Evolutionary conservation across 2,888 invertebrate genomes (phyloP), one percentile per base, ranked within the genome.

Genomic region (Dyspetes luteomarginatus): DNA sequence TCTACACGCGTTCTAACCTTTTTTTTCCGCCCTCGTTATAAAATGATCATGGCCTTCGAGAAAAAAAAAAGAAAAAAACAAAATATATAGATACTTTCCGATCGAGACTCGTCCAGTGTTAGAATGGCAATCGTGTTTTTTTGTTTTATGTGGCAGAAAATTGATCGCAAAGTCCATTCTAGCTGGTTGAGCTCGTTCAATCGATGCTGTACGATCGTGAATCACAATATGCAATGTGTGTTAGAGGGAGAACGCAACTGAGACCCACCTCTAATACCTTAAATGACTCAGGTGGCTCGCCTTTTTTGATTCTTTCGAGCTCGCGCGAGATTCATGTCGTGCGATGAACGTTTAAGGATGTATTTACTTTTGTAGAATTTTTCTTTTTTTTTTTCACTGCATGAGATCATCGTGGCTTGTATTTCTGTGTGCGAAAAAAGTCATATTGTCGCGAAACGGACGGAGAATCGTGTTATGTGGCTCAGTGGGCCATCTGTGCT

Each of bases 401-500:
- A 76, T 82, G 79, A 82, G 69, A 82, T 82, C 79, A 83, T 73
- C 72, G 45, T 24, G 30, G 7, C 19, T 62, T 74, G 65, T 43
- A 50, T 50, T 60, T 81, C 45, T 64, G n/a, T 71, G 48, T 56
- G 28, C 62, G 62, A 28, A 36, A 41, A n/a, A 5, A 36, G 43
- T 68, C 74, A 41, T 58, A 58, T 56, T 64, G 64, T 45, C 55
- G 56, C 28, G 7, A 30, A 15, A 30, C 43, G 48, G 24, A 50
- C 68, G 26, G 26, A 17, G 30, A 26, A 58, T 67, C 26, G 58
- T 55, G 30, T 74, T 72, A 81, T 83, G 77, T 84, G 74, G 83
- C 80, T 82, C 84, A 85, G 82, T 84, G 80, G 72, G 83, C 81
- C 83, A 84, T 82, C 83, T 84, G 81, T 75, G 48, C 48, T 36